These are phyloP conservation scores for Procambarus clarkii DNA, from an alignment of 1,140 invertebrate genomes.

Conservation along the genomic window DNA sequence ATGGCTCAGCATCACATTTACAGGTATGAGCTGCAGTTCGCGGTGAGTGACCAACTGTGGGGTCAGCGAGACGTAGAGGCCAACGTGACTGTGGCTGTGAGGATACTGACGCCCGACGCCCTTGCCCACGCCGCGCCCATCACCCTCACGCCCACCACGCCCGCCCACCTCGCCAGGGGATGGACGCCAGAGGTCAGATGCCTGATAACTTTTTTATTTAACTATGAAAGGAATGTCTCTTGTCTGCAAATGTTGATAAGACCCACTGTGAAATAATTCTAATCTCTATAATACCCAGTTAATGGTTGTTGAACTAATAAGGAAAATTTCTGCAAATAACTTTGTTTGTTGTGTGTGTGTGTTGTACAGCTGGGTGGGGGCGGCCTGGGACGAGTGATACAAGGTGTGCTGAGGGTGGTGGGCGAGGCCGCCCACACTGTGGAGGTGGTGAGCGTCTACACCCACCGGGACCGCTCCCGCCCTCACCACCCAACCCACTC, in stretches of 20 bases:
- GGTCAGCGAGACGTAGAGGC: conserved; percentile 23
- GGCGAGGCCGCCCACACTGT: not conserved
- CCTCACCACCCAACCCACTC: not conserved
- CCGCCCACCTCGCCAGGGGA: conserved; percentile 28
- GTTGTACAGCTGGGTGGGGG: not conserved
- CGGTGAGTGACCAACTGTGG: conserved; percentile 28
- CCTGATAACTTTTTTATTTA: not conserved
- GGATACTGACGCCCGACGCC: conserved; percentile 16
- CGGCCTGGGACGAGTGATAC: not conserved
- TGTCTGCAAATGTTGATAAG: no score
- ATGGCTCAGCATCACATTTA: no score
- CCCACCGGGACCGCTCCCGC: not conserved
- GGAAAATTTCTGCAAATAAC: not conserved
- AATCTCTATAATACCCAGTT: not conserved
- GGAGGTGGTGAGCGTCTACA: conserved; percentile 18
- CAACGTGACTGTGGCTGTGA: conserved; percentile 41
- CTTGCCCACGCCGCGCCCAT: conserved; percentile 32
- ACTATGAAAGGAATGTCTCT: not conserved
- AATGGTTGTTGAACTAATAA: not conserved
- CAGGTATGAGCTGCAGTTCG: conserved; percentile 46
- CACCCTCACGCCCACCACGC: conserved; percentile 21
- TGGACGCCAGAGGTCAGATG: conserved; percentile 33
- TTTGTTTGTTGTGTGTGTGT: not conserved
- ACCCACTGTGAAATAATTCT: not conserved
- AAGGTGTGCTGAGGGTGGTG: conserved; percentile 15